A percentile compares a stretch with the other conserved stretches of the same genome.
Conservation (phyloP, 2,113 vertebrate genomes). For the Sus scrofa region DNA sequence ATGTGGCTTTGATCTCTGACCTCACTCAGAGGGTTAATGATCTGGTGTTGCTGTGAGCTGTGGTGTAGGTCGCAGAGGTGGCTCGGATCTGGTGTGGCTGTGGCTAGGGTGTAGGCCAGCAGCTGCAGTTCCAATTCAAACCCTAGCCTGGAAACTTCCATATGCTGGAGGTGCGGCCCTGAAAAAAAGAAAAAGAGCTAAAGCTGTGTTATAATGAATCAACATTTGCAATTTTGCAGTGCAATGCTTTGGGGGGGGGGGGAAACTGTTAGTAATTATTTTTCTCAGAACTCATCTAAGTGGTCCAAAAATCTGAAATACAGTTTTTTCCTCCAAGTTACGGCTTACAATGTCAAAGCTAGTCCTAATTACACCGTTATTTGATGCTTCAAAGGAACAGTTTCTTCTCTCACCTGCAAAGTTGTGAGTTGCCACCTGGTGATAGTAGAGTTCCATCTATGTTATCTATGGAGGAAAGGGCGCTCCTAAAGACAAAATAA, state of each 20-base stretch:
- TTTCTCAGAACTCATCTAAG: neutral
- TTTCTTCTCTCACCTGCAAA: neutral
- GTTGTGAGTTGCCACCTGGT: constrained; percentile 57
- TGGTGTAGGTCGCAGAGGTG: too few species aligned
- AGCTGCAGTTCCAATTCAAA: too few species aligned
- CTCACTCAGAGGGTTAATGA: too few species aligned
- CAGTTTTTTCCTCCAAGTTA: neutral
- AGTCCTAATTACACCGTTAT: neutral
- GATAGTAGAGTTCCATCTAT: constrained; percentile 57
- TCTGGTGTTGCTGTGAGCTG: too few species aligned
- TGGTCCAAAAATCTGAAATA: neutral
- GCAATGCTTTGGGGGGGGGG: neutral
- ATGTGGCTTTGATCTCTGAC: too few species aligned
- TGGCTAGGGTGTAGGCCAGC: too few species aligned
- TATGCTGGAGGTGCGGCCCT: too few species aligned
- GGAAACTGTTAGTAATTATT: neutral
- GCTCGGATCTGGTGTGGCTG: too few species aligned
- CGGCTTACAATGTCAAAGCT: neutral
- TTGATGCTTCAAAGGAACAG: neutral
- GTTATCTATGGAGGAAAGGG: neutral
- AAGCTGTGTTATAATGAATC: neutral
- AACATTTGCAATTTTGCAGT: constrained; percentile 3
- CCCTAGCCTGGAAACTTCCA: too few species aligned
- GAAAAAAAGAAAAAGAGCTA: neutral
- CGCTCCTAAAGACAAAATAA: neutral